phyloP scores from a whole-genome alignment of 1,140 invertebrate genomes.

The Zeugodacus cucurbitae region DNA sequence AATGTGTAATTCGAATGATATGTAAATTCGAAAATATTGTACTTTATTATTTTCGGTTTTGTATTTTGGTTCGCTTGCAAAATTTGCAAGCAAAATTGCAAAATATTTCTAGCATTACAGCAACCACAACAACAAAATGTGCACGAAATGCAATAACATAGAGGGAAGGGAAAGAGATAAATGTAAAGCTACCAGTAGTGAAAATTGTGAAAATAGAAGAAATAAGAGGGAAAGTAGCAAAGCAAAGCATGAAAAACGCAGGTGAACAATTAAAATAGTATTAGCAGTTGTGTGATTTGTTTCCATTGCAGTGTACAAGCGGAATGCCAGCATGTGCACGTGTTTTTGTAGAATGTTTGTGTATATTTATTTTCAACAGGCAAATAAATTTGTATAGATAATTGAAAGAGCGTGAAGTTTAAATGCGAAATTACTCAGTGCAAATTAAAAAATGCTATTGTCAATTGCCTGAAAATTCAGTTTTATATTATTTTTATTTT shows the following conservation, averaged over 20 bases:
- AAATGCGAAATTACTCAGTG: not conserved
- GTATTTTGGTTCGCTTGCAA: not conserved
- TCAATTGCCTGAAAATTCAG: not conserved
- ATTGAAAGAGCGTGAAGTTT: not conserved
- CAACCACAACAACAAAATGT: not conserved
- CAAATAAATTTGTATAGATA: not conserved
- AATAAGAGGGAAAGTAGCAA: not conserved
- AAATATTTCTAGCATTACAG: not conserved
- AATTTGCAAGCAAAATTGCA: not conserved
- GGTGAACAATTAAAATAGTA: not conserved
- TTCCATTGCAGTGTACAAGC: not conserved
- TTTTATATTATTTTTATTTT: not conserved
- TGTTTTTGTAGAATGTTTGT: not conserved
- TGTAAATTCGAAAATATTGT: not conserved
- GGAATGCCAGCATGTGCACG: not conserved
- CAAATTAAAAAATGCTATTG: not conserved
- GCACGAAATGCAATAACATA: not conserved
- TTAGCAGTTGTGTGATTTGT: not conserved
- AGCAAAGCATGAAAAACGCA: not conserved
- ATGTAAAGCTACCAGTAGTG: not conserved
- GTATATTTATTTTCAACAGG: not conserved
- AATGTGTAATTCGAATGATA: not conserved
- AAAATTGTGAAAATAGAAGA: not conserved
- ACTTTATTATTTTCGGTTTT: not conserved
- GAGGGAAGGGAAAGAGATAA: not conserved